A percentile compares a stretch with the other conserved stretches of the same genome.
Conservation (phyloP, 2,113 vertebrate genomes). For the Alethe diademata region DNA sequence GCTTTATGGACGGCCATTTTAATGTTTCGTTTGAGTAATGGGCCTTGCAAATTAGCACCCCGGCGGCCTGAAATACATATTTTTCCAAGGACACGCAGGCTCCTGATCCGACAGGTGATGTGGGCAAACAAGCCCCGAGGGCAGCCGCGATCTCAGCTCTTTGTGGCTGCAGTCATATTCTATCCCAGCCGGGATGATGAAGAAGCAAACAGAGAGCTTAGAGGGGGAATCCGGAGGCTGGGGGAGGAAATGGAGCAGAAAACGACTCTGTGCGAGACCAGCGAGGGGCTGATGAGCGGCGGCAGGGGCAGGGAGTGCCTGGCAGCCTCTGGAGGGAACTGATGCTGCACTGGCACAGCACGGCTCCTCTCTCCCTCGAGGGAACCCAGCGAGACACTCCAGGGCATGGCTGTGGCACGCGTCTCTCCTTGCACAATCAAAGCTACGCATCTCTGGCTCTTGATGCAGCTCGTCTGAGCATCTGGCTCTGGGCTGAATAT, state of each 20-base stretch:
- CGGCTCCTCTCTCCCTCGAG: not conserved
- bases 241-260: constrained; percentile 69
- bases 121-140: constrained; percentile 55
- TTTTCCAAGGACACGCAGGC: constrained; percentile 71
- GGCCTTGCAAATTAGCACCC: constrained; percentile 80
- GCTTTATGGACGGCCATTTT: constrained; percentile 61
- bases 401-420: rapidly evolving
- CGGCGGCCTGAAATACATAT: constrained; percentile 71
- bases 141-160: constrained; percentile 48
- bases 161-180: constrained; percentile 57
- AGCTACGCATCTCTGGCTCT: not conserved
- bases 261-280: constrained; percentile 19
- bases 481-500: not conserved
- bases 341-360: not conserved
- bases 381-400: rapidly evolving
- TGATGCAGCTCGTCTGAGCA: rapidly evolving
- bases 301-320: not conserved
- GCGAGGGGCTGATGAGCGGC: not conserved
- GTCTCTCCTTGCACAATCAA: rapidly evolving
- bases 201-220: constrained; percentile 42
- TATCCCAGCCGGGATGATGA: constrained; percentile 44
- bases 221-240: constrained; percentile 29
- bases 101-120: constrained; percentile 71
- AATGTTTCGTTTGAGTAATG: constrained; percentile 79
- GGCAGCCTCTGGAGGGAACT: not conserved